Conservation (phyloP, 2,113 vertebrate species). For the Aramus guarauna region DNA sequence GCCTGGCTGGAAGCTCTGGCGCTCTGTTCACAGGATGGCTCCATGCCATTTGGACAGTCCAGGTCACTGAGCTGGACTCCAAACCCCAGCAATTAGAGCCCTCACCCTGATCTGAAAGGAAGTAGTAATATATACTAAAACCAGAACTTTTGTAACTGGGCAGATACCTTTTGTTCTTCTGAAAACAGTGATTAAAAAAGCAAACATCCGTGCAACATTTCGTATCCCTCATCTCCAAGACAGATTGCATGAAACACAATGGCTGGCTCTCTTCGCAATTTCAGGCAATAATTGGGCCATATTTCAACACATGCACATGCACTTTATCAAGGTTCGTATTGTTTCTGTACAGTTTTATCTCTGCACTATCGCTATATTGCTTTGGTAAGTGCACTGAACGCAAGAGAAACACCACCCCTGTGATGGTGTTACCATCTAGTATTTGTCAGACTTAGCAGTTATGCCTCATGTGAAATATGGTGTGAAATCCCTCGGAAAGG, state of each 20-base stretch:
- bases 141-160: neutral
- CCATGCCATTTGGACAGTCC: neutral
- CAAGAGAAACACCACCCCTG: neutral
- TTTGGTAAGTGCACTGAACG: neutral
- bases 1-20: neutral
- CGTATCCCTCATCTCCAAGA: neutral
- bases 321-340: neutral
- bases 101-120: neutral
- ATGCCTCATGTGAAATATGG: fast-evolving
- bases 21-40: neutral
- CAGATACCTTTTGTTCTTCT: neutral
- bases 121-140: neutral
- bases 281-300: neutral
- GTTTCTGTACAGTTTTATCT: neutral
- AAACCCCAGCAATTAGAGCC: neutral
- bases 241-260: neutral
- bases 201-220: neutral
- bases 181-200: neutral
- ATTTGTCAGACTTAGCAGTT: neutral
- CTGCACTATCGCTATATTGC: neutral
- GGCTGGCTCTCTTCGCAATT: neutral
- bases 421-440: neutral
- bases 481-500: neutral
- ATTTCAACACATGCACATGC: neutral
- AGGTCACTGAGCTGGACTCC: neutral